These are phyloP conservation scores for Stenodera caucasica DNA, from an alignment of 2,888 invertebrate species.

Conservation along the genomic window DNA sequence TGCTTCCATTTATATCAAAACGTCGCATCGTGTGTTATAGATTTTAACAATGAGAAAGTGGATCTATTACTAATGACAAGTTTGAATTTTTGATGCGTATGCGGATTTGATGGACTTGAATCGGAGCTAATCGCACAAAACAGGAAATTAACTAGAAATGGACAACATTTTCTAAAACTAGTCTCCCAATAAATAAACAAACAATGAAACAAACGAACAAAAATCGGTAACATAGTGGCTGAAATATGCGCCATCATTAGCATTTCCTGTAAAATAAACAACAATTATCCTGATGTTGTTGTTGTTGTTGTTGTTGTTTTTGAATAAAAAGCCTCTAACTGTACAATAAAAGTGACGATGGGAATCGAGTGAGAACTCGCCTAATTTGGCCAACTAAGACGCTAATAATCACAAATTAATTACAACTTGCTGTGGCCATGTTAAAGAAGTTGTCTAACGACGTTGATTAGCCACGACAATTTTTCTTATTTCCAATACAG, in stretches of 20 bases:
- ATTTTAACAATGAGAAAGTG: conserved; percentile 48
- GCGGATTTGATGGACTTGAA: background rate
- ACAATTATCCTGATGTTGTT: background rate
- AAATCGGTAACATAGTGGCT: too few species aligned
- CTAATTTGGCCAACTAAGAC: conserved; percentile 19
- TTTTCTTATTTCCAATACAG: too few species aligned
- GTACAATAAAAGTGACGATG: too few species aligned
- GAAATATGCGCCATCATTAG: background rate
- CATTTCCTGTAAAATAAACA: background rate
- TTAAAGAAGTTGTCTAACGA: conserved; percentile 24
- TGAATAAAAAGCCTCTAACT: background rate
- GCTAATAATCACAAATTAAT: conserved; percentile 27
- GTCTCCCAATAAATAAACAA: too few species aligned
- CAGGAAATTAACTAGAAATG: background rate
- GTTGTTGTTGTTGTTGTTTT: background rate
- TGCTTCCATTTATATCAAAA: conserved; percentile 51
- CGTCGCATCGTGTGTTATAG: conserved; percentile 47
- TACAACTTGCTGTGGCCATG: conserved; percentile 20
- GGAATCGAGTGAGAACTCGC: conserved; percentile 7
- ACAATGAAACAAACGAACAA: too few species aligned
- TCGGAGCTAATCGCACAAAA: background rate
- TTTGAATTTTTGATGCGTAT: background rate
- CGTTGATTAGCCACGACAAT: too few species aligned
- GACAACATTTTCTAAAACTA: background rate
- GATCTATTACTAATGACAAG: conserved; percentile 33